phyloP scores from a whole-genome alignment of 2,113 vertebrate genomes.

The Setophaga coronata region DNA sequence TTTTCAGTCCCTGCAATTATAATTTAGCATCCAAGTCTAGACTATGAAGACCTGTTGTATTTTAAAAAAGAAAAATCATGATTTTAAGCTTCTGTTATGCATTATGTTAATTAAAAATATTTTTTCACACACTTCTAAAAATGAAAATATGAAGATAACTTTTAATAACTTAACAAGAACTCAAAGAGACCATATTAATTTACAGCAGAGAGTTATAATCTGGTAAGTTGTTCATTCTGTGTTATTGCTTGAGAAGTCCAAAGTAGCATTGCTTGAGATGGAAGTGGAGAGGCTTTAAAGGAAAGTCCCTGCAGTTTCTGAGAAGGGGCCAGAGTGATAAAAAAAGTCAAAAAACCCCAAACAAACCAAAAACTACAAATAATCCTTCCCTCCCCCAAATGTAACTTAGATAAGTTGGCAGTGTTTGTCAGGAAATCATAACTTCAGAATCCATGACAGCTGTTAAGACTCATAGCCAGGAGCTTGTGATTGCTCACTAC shows the following conservation, averaged over 20 bases:
- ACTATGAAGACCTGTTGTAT: neutral
- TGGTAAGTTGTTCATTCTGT: neutral
- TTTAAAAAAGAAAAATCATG: neutral
- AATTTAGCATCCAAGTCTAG: conserved; percentile 6
- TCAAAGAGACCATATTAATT: neutral
- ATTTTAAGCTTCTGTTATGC: neutral
- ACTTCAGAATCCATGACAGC: neutral
- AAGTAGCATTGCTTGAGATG: neutral
- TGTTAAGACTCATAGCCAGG: neutral
- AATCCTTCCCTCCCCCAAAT: neutral
- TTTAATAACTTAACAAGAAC: neutral
- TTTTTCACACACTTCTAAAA: neutral
- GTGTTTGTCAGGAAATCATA: neutral
- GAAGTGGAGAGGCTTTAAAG: neutral
- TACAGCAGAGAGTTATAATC: neutral
- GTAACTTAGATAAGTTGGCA: neutral
- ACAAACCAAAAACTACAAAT: neutral
- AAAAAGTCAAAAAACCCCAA: neutral
- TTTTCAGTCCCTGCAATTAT: conserved; percentile 29
- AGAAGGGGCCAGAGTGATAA: neutral
- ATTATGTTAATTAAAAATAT: neutral
- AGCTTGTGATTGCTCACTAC: neutral
- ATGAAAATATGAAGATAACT: neutral
- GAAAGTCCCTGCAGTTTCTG: neutral
- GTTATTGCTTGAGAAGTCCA: neutral